Base-by-base conservation (phyloP, 2,888 invertebrate genomes). In the Graphium colonna region DNA sequence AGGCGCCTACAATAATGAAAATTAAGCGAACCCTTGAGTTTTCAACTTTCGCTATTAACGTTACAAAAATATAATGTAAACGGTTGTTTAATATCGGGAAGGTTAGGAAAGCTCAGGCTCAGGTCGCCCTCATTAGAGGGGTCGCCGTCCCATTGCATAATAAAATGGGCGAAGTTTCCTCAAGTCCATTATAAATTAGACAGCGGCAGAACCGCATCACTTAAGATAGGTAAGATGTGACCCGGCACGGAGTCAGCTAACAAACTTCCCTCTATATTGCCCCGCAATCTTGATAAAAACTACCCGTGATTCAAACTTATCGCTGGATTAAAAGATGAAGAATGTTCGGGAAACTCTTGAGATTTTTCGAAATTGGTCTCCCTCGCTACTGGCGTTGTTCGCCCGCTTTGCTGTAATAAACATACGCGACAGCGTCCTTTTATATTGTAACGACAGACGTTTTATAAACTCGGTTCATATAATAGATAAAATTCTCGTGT, bases 171-270 rank as follows among this genome's bases (percentile, higher is more conserved):
- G 69, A 89, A 89, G 87, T 88, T 89, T 86, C 79, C 86, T 77
- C 81, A 88, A 89, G 88, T 87, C 89, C 88, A 89, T 88, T 89
- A 89, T 88, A 88, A 89, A 89, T 89, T 88, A 89, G 88, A 88
- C 88, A 83, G 81, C 80, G 85, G 83, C 73, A 73, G 73, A 79
- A 80, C 80, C 86, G 85, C 87, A 86, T 88, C 88, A 84, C 83
- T 87, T 88, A 82, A 88, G 88, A 85, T 88, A 86, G 87, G 87
- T 86, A 86, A 79, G 82, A 85, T 86, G 82, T 84, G 87, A 85
- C 87, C 87, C 82, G 80, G 77, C 82, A 82, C 82, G 84, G 21
- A 84, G 77, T 77, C 81, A 75, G 78, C 75, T 73, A 69, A 79
- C 81, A 72, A 85, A 86, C 80, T 87, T 86, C 75, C 67, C 73